Percentiles rank a stretch among this genome's conserved stretches.
phyloP scores from a whole-genome alignment of 2,797 vertebrate species.

The Siniperca undulata region DNA sequence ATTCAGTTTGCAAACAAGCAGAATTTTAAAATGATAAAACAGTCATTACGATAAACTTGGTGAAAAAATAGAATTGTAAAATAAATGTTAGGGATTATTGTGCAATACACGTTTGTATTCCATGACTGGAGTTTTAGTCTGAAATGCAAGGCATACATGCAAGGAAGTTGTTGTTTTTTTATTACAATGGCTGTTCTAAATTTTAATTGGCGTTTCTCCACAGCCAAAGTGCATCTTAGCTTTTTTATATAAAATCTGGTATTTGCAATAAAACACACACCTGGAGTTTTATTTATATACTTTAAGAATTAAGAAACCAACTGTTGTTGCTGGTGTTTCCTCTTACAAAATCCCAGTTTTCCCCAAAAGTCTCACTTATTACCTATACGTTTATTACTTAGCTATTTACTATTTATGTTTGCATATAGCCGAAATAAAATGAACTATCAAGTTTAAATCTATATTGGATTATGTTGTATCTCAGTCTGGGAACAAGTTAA shows the following conservation, averaged over 20 bases:
- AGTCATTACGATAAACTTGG: accelerated
- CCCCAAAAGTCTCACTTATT: too few relatives aligned
- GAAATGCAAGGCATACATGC: not conserved
- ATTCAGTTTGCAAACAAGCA: not conserved
- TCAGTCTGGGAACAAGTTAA: constrained; percentile 8
- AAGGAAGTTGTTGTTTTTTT: constrained; percentile 4
- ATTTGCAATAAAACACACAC: not conserved
- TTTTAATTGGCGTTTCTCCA: not conserved
- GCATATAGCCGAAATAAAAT: not conserved
- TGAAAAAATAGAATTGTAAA: not conserved
- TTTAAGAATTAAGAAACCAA: not conserved
- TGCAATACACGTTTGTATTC: not conserved
- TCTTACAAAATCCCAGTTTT: not conserved
- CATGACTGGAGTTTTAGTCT: not conserved
- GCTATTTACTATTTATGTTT: not conserved
- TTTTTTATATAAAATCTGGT: not conserved
- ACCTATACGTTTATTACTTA: too few relatives aligned
- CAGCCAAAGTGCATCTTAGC: not conserved
- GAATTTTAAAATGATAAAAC: not conserved
- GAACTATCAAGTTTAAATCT: not conserved
- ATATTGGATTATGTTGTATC: constrained; percentile 7
- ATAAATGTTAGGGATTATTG: not conserved
- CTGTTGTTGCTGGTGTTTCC: not conserved
- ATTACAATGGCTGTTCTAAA: too few relatives aligned
- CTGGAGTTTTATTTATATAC: not conserved